These are phyloP conservation scores for Bombus pyrosoma DNA, from an alignment of 1,140 invertebrate species.

Conservation along the genomic window DNA sequence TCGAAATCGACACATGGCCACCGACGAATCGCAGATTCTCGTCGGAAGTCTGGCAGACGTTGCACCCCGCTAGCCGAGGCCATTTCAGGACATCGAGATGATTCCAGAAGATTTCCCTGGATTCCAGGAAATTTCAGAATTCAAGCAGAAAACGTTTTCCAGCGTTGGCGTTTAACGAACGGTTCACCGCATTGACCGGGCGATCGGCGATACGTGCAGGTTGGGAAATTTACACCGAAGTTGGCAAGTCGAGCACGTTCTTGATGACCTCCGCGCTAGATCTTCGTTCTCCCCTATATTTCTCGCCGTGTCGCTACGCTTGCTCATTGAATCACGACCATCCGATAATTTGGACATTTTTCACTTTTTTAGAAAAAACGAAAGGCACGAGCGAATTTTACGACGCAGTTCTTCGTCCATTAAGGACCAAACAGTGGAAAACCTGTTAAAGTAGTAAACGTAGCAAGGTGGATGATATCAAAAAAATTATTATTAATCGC, in stretches of 20 bases:
- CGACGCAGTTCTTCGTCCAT: no score
- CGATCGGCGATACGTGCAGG: neutral
- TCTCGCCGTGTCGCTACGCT: neutral
- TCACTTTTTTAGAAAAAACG: neutral
- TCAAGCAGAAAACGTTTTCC: neutral
- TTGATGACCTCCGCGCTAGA: neutral
- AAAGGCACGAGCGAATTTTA: no score
- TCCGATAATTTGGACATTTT: neutral
- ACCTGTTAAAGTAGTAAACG: no score
- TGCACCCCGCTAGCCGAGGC: no score
- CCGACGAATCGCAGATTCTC: neutral
- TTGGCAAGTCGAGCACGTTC: no score
- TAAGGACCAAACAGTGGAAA: no score
- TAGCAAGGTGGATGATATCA: no score
- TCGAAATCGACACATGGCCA: neutral
- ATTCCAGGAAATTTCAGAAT: neutral
- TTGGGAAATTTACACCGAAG: neutral
- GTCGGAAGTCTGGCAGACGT: no score
- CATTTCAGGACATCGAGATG: neutral
- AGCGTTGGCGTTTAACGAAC: neutral
- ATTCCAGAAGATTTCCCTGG: neutral
- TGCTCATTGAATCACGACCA: neutral
- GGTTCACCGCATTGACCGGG: neutral
- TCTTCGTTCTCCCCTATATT: neutral
- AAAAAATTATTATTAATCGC: no score